Evolutionary conservation across 1,140 invertebrate species (phyloP), one percentile per base, ranked within the genome.

Genomic region (Cataglyphis hispanica): DNA sequence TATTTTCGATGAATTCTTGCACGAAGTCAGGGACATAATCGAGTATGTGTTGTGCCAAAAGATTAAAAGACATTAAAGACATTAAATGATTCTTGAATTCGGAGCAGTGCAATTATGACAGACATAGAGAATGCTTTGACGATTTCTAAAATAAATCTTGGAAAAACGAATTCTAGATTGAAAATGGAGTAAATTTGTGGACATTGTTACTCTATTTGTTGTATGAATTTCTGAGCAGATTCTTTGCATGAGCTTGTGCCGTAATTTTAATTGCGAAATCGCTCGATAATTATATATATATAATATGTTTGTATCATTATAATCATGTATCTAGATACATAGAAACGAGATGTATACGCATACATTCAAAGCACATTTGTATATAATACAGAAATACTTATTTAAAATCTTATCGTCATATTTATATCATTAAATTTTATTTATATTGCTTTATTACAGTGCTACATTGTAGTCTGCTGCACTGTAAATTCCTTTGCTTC

Each of bases 11-110:
- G 93, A 94, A 64, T 95, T 95, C 85, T 72, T 95, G 4, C 83
- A 92, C 5, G 95, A 95, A 31, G n/a, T 94, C 2, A 87, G 74
- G 25, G 84, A 91, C 4, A 92, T 95, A 3, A 91, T 95, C 7
- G 90, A 61, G 7, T 64, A n/a, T 1, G 81, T 84, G 7, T 64
- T 92, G 37, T 89, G 85, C 69, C 89, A 85, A 31, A 31, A 31
- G 31, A 31, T 3, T 31, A 31, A 31, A 31, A 31, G 31, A 31
- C 31, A 31, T 31, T 91, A 86, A 81, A 40, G 7, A 53, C 4
- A 25, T 40, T 13, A 31, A 61, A 46, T 31, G 13, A 19, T 46
- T 46, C 19, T 37, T n/a, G 31, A 61, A 72, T 70, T 25, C 31
- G 11, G 13, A 75, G 22, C 8, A 37, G 31, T 66, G 40, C 60